Base-by-base conservation (phyloP, 2,113 vertebrate species). In the Sturnus vulgaris region DNA sequence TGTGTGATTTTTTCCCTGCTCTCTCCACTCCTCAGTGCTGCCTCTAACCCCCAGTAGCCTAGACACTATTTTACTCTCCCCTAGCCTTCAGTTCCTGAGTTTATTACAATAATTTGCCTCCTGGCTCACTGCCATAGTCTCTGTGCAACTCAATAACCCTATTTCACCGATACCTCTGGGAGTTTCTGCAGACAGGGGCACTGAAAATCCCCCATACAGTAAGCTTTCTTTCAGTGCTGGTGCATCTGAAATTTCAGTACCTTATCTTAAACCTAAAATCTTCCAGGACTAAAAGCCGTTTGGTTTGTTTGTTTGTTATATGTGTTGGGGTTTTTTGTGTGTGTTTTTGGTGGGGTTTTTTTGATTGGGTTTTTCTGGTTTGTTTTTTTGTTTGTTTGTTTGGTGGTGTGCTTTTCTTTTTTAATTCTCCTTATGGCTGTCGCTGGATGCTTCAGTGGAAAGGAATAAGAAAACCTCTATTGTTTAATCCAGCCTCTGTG, bases 71-170 rank as follows among this genome's bases (percentile, higher is more conserved):
- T 79, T 90, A 88, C 66, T 71, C 46, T 71, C 31, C 65, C 37
- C 18, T 61, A 83, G 77, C 37, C 61, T 80, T 91, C 63, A 83
- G 46, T 77, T 75, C n/a, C 79, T 2, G 1, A 55, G 30, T 78
- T 95, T 93, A 73, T 86, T 63, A 65, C n/a, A 83, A 85, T 77
- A 88, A 94, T 92, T 95, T 96, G 75, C 60, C 60, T 92, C 77
- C 42, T 95, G 87, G 59, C 66, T 93, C 31, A 46, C 66, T 86
- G 85, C 75, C 64, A 27, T 44, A 42, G 88, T 72, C 35, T 64
- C 69, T 59, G 71, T 83, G 82, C 68, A 52, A 73, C 56, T 52
- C 84, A 90, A 73, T 87, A 93, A 73, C 56, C 56, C 40, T 66
- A 47, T 81, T 88, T 88, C 79, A 88, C 16, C 31, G 82, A 73